Base-by-base conservation (phyloP, 2,888 invertebrate genomes). In the Leptopilina syphax region DNA sequence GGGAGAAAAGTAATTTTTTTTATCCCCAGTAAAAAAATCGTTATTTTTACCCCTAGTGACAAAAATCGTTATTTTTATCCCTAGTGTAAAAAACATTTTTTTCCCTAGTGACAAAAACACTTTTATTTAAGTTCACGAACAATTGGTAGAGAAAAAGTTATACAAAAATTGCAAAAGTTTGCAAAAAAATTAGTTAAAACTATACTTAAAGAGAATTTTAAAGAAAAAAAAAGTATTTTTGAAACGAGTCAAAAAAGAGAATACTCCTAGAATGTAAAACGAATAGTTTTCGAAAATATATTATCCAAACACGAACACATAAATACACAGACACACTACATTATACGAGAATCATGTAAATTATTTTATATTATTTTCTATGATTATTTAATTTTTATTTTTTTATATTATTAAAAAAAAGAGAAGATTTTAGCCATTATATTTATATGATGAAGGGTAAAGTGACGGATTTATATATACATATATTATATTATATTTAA, bases 361-460 rank as follows among this genome's bases (percentile, higher is more conserved):
- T 88, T 88, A 87, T 84, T 89, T 88, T 88, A 87, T 87, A 88
- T 88, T 87, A 89, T 88, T 89, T 88, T 88, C 81, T 89, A 89
- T 84, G 85, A 85, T 88, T 89, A 89, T 89, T 89, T 88, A 88
- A 89, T 89, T 90, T 89, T 88, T 89, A 88, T 89, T 89, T 89
- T 89, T 85, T 86, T 44, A 44, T 34, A 34, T 34, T 34, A 34
- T 34, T 44, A 8, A 44, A 44, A 44, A 44, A 87, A 87, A 85
- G 67, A 73, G 84, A 85, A 34, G 34, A 34, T 34, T 83, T 87
- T 86, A 87, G 86, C 86, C 83, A 85, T 86, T 85, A 86, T 85
- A 83, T 85, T 81, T 83, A 80, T 84, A 68, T 80, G 80, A 81
- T 78, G 81, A 78, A 76, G 83, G 78, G 78, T 79, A 18, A 66